Conservation (phyloP, 2,888 invertebrate species). For the Drosophila demipolita region DNA sequence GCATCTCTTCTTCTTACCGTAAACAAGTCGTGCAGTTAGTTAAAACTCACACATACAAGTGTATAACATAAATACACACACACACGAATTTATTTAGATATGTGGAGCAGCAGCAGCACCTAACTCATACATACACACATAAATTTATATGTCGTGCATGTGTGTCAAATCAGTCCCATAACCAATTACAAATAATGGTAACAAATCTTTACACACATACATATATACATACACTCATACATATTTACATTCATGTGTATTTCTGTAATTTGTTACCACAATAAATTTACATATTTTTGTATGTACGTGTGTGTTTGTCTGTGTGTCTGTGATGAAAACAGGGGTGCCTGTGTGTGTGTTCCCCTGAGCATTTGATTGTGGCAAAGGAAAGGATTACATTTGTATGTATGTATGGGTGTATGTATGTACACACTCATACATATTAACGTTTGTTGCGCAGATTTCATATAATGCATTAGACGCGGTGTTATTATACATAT, state of each 20-base stretch:
- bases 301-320: constrained; percentile 3
- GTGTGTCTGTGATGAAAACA: constrained; percentile 18
- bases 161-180: constrained; percentile 31
- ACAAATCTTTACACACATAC: constrained; percentile 20
- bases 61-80: constrained; percentile 9
- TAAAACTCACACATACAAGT: constrained; percentile 13
- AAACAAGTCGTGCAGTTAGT: constrained; percentile 44
- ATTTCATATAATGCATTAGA: constrained; percentile 15
- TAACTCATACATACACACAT: constrained; percentile 14
- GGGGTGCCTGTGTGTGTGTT: constrained; percentile 25
- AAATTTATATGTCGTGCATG: constrained; percentile 23
- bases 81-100: constrained; percentile 7
- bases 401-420: constrained; percentile 6
- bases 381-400: constrained; percentile 27
- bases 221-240: constrained; percentile 14
- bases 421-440: constrained; percentile 13
- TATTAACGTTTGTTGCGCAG: constrained; percentile 29
- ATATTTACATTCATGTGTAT: constrained; percentile 25
- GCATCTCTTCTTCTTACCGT: constrained; percentile 45
- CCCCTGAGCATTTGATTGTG: constrained; percentile 22
- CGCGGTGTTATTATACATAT: constrained; percentile 6
- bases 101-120: constrained; percentile 29
- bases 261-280: constrained; percentile 22
- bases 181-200: constrained; percentile 40
- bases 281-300: constrained; percentile 29